Evolutionary conservation across 2,113 vertebrate genomes (phyloP).

Genomic region (Prionailurus bengalensis): DNA sequence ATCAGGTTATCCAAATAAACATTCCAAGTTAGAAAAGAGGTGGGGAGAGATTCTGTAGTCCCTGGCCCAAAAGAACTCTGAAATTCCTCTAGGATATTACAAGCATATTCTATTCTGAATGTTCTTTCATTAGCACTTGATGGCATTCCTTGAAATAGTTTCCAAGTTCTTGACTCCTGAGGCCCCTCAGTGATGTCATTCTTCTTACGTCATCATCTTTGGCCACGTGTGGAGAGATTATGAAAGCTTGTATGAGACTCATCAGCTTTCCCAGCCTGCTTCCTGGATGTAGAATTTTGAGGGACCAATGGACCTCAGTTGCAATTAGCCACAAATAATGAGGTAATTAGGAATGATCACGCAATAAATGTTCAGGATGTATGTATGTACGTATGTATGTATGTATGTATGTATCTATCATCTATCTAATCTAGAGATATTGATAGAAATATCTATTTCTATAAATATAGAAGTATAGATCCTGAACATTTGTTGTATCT

Average conservation of each 20-base stretch:
- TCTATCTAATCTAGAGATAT: not conserved
- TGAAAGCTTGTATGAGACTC: not conserved
- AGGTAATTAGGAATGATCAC: not conserved
- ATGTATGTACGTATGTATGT: not conserved
- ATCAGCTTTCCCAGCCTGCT: not conserved
- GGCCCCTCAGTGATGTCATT: not conserved
- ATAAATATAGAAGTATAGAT: not conserved
- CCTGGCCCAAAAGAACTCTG: not conserved
- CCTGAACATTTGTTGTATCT: not conserved
- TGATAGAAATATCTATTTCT: not conserved
- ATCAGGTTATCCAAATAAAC: constrained; percentile 22
- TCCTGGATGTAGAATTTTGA: not conserved
- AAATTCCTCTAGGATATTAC: not conserved
- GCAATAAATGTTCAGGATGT: not conserved
- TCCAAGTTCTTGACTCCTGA: not conserved
- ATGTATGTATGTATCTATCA: not conserved
- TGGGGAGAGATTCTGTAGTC: not conserved
- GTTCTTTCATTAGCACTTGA: not conserved
- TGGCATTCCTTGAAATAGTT: not conserved
- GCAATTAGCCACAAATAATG: not conserved
- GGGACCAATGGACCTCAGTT: not conserved
- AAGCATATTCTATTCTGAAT: not conserved
- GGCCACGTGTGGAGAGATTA: not conserved
- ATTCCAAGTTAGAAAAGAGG: not conserved
- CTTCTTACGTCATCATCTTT: not conserved